Percentiles rank a stretch among this genome's conserved stretches.
Evolutionary conservation across 2,888 invertebrate genomes (phyloP).

Genomic region (Andrena hattorfiana): DNA sequence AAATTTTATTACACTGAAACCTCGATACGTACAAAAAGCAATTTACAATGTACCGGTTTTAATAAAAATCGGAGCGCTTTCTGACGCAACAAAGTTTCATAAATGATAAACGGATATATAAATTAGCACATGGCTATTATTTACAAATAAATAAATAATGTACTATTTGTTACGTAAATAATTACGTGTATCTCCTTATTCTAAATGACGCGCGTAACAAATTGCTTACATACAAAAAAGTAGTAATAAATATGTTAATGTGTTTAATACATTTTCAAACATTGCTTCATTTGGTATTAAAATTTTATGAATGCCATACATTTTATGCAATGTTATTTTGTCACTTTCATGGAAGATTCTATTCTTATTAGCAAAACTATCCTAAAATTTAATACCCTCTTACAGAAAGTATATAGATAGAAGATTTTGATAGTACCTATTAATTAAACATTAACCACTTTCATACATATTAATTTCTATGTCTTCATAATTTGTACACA

Average conservation of each 20-base stretch:
- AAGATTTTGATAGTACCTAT: too few relatives aligned
- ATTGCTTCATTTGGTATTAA: too few relatives aligned
- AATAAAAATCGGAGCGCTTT: constrained; percentile 14
- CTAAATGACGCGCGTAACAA: background rate
- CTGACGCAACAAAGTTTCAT: constrained; percentile 35
- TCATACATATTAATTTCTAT: too few relatives aligned
- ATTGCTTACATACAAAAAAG: background rate
- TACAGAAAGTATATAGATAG: too few relatives aligned
- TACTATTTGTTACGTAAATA: background rate
- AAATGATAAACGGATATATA: background rate
- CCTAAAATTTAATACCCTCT: too few relatives aligned
- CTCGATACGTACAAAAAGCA: constrained; percentile 37
- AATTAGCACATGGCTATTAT: constrained; percentile 34
- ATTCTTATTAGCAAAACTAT: too few relatives aligned
- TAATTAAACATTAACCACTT: too few relatives aligned
- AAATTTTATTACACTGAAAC: constrained; percentile 27
- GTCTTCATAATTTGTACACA: too few relatives aligned
- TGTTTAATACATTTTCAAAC: too few relatives aligned
- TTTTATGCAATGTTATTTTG: too few relatives aligned
- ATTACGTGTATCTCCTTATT: background rate
- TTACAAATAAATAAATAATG: constrained; percentile 32
- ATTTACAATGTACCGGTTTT: background rate
- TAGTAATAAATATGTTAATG: background rate
- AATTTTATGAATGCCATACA: too few relatives aligned
- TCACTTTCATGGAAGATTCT: too few relatives aligned